Evolutionary conservation across 2,888 invertebrate species (phyloP).

Genomic region (Caenorhabditis sp.): DNA sequence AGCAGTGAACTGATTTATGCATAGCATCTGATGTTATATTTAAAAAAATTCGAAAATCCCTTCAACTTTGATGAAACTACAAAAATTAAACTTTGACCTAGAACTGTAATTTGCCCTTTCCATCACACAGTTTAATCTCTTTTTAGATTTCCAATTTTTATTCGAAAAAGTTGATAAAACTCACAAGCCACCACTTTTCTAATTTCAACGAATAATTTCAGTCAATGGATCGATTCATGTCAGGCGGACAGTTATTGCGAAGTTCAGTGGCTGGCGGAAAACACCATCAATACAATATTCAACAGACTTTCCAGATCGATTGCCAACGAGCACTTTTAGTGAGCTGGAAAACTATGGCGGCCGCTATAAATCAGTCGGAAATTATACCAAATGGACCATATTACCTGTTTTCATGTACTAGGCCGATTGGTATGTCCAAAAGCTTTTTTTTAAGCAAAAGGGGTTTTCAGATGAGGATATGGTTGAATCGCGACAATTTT

Average conservation of each 20-base stretch:
- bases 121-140: no score
- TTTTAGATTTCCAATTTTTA: no score
- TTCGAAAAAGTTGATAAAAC: no score
- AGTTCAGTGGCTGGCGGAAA: constrained; percentile 17
- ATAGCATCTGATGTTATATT: no score
- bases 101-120: no score
- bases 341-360: constrained; percentile 44
- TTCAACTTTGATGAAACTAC: no score
- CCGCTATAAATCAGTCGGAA: constrained; percentile 54
- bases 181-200: no score
- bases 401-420: constrained; percentile 32
- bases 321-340: constrained; percentile 38
- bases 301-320: constrained; percentile 7
- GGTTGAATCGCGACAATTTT: constrained; percentile 49
- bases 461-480: constrained; percentile 28
- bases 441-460: no score
- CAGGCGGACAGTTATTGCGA: constrained; percentile 10
- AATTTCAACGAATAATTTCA: constrained; percentile 7
- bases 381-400: constrained; percentile 46
- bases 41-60: no score
- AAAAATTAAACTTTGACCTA: no score
- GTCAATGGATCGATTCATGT: constrained; percentile 24
- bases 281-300: constrained; percentile 10
- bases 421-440: constrained; percentile 22
- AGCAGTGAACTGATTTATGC: no score